Evolutionary conservation across 92 coral and sea anemone species (phyloP), one percentile per base, ranked within the genome.

Genomic region (Nematostella vectensis): DNA sequence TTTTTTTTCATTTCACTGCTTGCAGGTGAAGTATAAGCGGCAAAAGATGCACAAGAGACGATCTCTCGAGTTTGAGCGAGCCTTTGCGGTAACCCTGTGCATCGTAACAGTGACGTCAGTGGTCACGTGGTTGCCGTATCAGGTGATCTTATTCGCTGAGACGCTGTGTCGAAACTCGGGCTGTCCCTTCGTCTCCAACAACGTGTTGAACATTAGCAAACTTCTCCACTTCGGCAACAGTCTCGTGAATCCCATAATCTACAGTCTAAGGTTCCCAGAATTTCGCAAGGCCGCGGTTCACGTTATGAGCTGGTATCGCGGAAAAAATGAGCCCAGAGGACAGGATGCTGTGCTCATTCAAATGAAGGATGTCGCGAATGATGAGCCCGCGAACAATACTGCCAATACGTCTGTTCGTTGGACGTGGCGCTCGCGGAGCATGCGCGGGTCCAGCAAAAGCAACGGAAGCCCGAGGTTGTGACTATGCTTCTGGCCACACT

Each of bases 121-220:
- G 22, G 54, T 71, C 28, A 73, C 94, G 11, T 85, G 94, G 94
- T 40, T 85, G 55, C 94, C 94, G 3, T 85, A 75, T 48, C 88
- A 85, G 18, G 63, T 71, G 11, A 77, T 85, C 31, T 63, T 55
- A 25, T 53, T 66, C 53, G 55, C 57, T 27, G 25, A 27, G 27
- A 55, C 63, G 1, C 55, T 66, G 18, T 66, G 72, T 31, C 27
- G 19, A 4, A 47, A 25, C 38, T 36, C 61, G 29, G 51, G 70
- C 20, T 37, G 17, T 18, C 55, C 55, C 11, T 19, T 9, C 51
- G 18, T 45, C 18, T 71, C 75, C 10, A 39, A n/a, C n/a, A 61
- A 71, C 57, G 39, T 45, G 17, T 29, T 71, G 2, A 55, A 78
- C 66, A 60, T 59, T 23, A 63, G 63, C 26, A 78, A 78, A 59